A percentile compares a stretch with the other conserved stretches of the same genome.
Evolutionary conservation across 2,888 invertebrate genomes (phyloP).

Genomic region (Neoascia interrupta): DNA sequence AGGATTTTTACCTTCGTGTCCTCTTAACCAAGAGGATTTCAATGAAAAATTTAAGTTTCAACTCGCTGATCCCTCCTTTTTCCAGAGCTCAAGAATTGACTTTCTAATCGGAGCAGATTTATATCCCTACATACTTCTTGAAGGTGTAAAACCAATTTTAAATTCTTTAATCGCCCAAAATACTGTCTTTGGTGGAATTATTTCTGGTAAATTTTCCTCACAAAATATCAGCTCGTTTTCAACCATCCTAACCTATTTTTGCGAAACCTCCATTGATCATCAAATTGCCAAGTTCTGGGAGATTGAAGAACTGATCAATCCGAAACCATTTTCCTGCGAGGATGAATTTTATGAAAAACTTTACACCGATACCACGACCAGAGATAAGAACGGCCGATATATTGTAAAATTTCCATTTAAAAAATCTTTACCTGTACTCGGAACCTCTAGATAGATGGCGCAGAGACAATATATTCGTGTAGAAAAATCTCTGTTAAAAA

Average conservation of each 20-base stretch:
- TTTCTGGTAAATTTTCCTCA: neutral
- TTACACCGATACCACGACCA: neutral
- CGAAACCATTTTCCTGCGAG: neutral
- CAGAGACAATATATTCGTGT: neutral
- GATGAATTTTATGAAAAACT: neutral
- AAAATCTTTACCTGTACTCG: neutral
- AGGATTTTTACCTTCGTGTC: neutral
- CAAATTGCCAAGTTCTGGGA: constrained; percentile 5
- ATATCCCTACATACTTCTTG: constrained; percentile 5
- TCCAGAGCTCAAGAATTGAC: constrained; percentile 15
- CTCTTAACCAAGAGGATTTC: too few species aligned
- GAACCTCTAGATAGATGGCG: neutral
- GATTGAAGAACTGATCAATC: neutral
- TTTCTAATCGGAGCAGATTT: constrained; percentile 11
- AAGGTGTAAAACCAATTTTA: constrained; percentile 1
- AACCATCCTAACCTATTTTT: neutral
- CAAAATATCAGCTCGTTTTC: neutral
- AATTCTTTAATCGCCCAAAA: constrained; percentile 1
- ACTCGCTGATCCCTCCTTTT: constrained; percentile 17
- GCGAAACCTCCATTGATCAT: neutral
- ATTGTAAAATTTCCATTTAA: neutral
- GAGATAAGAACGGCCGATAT: neutral
- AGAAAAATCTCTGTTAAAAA: neutral
- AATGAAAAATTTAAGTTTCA: neutral
- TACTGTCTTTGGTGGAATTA: neutral